These are phyloP conservation scores for Semicossyphus pulcher DNA, from an alignment of 2,113 vertebrate species.

Conservation along the genomic window DNA sequence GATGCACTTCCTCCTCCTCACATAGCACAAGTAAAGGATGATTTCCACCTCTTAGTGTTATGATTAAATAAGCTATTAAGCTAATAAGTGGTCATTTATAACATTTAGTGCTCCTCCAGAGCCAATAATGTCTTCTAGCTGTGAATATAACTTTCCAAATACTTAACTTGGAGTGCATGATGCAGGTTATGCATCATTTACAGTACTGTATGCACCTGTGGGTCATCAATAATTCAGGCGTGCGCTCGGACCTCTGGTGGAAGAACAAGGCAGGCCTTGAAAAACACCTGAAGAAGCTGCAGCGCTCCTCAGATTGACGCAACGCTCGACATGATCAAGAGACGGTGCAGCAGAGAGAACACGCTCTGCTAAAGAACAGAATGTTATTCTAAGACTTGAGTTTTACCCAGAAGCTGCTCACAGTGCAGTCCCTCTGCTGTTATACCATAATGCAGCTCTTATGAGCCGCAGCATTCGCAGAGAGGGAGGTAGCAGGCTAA, in stretches of 20 bases:
- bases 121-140: background rate
- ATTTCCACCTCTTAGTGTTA: conserved; percentile 8
- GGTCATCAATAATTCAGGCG: conserved; percentile 76
- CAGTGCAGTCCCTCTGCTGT: conserved; percentile 16
- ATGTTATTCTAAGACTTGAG: conserved; percentile 49
- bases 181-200: conserved; percentile 66
- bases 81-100: conserved; percentile 14
- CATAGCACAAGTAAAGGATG: background rate
- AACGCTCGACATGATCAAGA: conserved; percentile 68
- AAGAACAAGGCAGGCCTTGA: conserved; percentile 64
- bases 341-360: conserved; percentile 53
- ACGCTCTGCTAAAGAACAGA: conserved; percentile 52
- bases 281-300: conserved; percentile 61
- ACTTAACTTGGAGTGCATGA: conserved; percentile 20
- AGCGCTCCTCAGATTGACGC: conserved; percentile 62
- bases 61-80: conserved; percentile 8
- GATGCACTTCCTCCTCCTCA: conserved; percentile 24
- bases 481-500: conserved; percentile 7
- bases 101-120: background rate
- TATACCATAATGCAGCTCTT: conserved; percentile 26
- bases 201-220: conserved; percentile 54
- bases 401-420: conserved; percentile 49
- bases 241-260: conserved; percentile 64
- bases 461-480: background rate
- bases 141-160: conserved; percentile 33